Conservation (phyloP, 2,888 invertebrate species). For the Pteria penguin region DNA sequence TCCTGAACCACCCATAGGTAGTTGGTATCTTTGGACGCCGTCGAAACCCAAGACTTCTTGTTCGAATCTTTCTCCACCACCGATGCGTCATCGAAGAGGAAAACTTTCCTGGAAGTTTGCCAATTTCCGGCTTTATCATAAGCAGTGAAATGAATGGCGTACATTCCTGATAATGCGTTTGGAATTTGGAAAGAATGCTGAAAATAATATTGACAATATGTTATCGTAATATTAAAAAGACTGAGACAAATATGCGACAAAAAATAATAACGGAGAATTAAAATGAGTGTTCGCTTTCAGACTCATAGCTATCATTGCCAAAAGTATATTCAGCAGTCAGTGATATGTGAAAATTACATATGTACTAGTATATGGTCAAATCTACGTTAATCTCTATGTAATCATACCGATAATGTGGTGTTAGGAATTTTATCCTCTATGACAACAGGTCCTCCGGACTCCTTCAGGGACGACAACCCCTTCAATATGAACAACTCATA, state of each 20-base stretch:
- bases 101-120: conserved; percentile 25
- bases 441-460: too few relatives aligned
- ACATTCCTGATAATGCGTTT: conserved; percentile 28
- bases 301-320: too few relatives aligned
- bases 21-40: conserved; percentile 30
- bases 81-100: conserved; percentile 32
- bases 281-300: too few relatives aligned
- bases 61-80: conserved; percentile 16
- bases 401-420: too few relatives aligned
- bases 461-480: too few relatives aligned
- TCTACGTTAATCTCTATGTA: too few relatives aligned
- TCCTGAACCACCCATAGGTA: conserved; percentile 32
- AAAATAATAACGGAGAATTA: too few relatives aligned
- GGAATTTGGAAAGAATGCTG: conserved; percentile 25
- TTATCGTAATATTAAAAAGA: background rate
- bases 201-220: background rate
- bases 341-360: too few relatives aligned
- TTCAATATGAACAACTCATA: conserved; percentile 35
- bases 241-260: background rate
- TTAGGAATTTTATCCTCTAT: too few relatives aligned
- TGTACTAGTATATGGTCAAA: too few relatives aligned
- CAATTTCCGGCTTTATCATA: conserved; percentile 39
- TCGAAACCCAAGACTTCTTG: conserved; percentile 7
- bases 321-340: too few relatives aligned
- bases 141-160: conserved; percentile 22